Conservation (phyloP, 2,888 invertebrate genomes). For the Chironomus tentans region DNA sequence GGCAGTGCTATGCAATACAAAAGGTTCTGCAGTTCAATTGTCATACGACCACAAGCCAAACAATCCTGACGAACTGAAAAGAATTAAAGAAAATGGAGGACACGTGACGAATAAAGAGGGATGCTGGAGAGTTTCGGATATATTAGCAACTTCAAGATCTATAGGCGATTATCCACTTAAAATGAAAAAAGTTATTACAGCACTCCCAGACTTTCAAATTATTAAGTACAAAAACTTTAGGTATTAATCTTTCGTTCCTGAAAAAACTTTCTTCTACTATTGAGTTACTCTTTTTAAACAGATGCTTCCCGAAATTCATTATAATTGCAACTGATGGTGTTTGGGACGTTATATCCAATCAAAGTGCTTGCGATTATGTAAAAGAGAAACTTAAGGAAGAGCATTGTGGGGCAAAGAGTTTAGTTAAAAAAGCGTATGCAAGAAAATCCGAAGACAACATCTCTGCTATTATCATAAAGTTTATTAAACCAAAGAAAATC, state of each 20-base stretch:
- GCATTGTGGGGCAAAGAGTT: slow-evolving; percentile 37
- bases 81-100: slow-evolving; percentile 91
- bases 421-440: slow-evolving; percentile 11
- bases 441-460: slow-evolving; percentile 4
- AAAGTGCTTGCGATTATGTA: background rate
- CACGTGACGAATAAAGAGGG: background rate
- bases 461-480: background rate
- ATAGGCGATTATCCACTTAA: slow-evolving; percentile 97
- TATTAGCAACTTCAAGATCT: slow-evolving; percentile 90
- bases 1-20: slow-evolving; percentile 49
- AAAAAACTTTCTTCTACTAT: no score
- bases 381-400: slow-evolving; percentile 6
- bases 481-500: slow-evolving; percentile 11
- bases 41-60: slow-evolving; percentile 87
- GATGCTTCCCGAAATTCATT: slow-evolving; percentile 9
- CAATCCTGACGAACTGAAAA: slow-evolving; percentile 74
- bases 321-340: slow-evolving; percentile 12
- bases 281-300: background rate
- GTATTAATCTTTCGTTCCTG: background rate
- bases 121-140: slow-evolving; percentile 91
- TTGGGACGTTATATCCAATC: slow-evolving; percentile 8
- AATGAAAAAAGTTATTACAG: slow-evolving; percentile 48
- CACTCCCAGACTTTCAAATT: background rate
- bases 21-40: background rate
- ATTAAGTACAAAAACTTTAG: background rate